Conservation (phyloP, 1,140 invertebrate species). For the Archivesica marissinica region DNA sequence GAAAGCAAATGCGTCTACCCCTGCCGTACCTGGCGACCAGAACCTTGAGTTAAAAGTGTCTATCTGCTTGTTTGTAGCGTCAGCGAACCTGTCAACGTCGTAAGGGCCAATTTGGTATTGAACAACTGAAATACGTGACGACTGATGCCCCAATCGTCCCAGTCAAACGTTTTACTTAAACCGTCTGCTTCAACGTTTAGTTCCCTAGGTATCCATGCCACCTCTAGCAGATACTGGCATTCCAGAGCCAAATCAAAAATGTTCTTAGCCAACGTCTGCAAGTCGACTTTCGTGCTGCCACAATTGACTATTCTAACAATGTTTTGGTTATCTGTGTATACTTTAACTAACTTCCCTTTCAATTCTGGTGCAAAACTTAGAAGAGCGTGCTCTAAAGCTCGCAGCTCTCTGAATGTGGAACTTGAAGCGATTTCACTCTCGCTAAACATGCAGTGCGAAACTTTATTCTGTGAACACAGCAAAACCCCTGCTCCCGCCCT, state of each 20-base stretch:
- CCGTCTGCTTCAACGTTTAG: constrained; percentile 29
- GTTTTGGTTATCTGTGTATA: constrained; percentile 16
- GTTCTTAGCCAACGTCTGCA: constrained; percentile 3
- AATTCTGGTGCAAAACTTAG: not conserved
- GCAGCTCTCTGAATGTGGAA: not conserved
- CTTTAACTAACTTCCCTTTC: not conserved
- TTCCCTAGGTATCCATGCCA: constrained; percentile 34
- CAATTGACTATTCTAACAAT: not conserved
- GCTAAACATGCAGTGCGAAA: constrained; percentile 1
- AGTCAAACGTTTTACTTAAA: not conserved
- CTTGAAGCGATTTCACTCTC: not conserved
- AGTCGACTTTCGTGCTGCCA: not conserved
- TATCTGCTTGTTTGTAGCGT: constrained; percentile 2
- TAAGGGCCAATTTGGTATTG: not conserved
- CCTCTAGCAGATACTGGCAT: not conserved
- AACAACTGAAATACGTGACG: not conserved
- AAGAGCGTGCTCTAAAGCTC: not conserved
- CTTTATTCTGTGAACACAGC: not conserved
- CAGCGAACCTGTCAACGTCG: not conserved
- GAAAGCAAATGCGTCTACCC: not conserved
- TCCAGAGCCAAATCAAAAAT: not conserved
- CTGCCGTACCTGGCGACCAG: not conserved
- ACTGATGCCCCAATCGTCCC: not conserved
- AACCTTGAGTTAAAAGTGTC: constrained; percentile 32
- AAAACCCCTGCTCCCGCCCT: constrained; percentile 19